Evolutionary conservation across 2,888 invertebrate genomes (phyloP).

Genomic region (Mamestra brassicae): DNA sequence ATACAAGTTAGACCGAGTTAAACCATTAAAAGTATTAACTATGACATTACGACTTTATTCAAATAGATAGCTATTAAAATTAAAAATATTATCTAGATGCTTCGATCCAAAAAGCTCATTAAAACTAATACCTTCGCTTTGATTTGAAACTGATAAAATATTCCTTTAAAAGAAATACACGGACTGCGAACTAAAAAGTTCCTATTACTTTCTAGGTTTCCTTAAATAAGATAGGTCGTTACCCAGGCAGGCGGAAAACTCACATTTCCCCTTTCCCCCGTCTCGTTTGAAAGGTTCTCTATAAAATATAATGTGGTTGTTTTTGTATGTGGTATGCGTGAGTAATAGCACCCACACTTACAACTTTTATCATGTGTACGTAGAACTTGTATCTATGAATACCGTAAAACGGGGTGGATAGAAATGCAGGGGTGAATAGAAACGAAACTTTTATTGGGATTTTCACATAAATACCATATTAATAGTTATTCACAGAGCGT

Average conservation of each 20-base stretch:
- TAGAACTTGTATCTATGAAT: neutral
- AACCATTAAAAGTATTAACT: no score
- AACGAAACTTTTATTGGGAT: no score
- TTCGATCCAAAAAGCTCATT: neutral
- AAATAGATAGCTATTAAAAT: no score
- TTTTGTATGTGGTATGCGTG: constrained; percentile 9
- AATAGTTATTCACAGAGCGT: no score
- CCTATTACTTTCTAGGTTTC: constrained; percentile 21
- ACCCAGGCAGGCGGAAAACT: constrained; percentile 36
- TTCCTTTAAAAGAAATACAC: neutral
- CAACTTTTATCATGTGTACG: neutral
- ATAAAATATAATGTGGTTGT: constrained; percentile 43
- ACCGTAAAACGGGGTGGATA: no score
- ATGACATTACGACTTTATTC: no score
- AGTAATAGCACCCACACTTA: neutral
- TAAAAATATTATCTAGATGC: no score
- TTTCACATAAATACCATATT: no score
- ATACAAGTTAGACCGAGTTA: no score
- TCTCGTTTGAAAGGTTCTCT: constrained; percentile 42
- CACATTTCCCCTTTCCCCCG: constrained; percentile 37
- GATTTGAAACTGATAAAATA: neutral
- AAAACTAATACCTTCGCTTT: neutral
- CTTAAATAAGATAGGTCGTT: constrained; percentile 38
- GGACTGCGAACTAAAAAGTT: constrained; percentile 7
- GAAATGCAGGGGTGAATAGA: no score